Evolutionary conservation across 2,113 vertebrate species (phyloP).

Genomic region (Pterophyllum scalare): DNA sequence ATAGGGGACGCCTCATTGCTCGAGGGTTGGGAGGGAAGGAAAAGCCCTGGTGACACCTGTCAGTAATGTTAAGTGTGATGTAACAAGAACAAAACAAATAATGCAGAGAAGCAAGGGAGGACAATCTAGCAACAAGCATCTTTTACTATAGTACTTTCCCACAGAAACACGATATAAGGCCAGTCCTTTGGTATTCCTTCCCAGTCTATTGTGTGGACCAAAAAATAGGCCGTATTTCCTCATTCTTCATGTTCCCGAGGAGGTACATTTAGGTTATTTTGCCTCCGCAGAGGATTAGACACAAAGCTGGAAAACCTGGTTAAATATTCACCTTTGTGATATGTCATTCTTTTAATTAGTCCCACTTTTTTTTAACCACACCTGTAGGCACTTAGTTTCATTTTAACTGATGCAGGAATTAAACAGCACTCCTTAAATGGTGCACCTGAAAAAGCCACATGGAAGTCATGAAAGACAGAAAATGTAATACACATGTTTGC

Average conservation of each 20-base stretch:
- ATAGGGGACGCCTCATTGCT: not conserved
- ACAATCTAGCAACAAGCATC: not conserved
- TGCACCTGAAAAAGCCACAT: not conserved
- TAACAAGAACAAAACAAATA: not conserved
- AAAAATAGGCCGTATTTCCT: constrained; percentile 50
- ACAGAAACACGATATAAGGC: constrained; percentile 16
- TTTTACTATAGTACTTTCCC: not conserved
- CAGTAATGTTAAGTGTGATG: not conserved
- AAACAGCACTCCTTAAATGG: constrained; percentile 4
- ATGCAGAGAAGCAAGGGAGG: not conserved
- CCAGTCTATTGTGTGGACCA: constrained; percentile 22
- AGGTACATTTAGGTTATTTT: constrained; percentile 33
- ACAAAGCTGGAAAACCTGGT: constrained; percentile 51
- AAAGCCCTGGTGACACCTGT: not conserved
- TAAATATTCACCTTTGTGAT: constrained; percentile 10
- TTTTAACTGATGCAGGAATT: not conserved
- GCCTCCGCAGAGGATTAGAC: constrained; percentile 29
- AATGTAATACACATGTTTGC: not conserved
- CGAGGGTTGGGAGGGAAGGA: not conserved
- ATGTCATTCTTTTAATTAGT: not conserved
- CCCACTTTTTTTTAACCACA: not conserved
- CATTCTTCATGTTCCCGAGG: constrained; percentile 26
- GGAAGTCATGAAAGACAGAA: not conserved
- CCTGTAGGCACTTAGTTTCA: not conserved
- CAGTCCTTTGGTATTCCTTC: not conserved